Evolutionary conservation across 2,888 invertebrate species (phyloP).

Genomic region (Sinohyriopsis cumingii): DNA sequence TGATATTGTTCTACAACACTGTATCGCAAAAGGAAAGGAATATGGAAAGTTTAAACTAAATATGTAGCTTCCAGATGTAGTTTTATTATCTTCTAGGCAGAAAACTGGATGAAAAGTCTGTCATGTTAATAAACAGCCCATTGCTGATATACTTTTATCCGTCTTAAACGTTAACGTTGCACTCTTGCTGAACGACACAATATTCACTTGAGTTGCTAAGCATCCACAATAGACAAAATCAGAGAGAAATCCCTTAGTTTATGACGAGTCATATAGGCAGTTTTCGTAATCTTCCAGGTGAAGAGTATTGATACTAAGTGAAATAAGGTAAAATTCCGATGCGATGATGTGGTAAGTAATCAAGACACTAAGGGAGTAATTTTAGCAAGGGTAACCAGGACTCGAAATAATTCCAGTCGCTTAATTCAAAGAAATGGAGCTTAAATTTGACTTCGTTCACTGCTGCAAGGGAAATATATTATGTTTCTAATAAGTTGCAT

Average conservation of each 20-base stretch:
- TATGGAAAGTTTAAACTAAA: slow-evolving; percentile 82
- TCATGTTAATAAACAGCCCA: slow-evolving; percentile 39
- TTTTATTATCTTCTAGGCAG: slow-evolving; percentile 1
- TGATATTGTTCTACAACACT: slow-evolving; percentile 81
- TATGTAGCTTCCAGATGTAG: slow-evolving; percentile 73
- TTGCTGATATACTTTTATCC: slow-evolving; percentile 30
- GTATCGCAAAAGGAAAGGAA: slow-evolving; percentile 82
- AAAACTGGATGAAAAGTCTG: slow-evolving; percentile 2
- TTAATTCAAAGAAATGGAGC: slow-evolving; percentile 1
- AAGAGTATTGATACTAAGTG: slow-evolving; percentile 21
- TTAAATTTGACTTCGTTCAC: background rate
- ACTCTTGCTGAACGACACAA: slow-evolving; percentile 17
- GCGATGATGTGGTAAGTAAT: slow-evolving; percentile 18
- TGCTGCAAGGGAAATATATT: background rate
- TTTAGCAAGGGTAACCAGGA: slow-evolving; percentile 2
- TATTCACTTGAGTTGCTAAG: slow-evolving; percentile 2
- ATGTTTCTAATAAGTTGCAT: too few relatives aligned
- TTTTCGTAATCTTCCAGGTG: slow-evolving; percentile 41
- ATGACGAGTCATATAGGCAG: slow-evolving; percentile 45
- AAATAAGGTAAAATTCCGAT: slow-evolving; percentile 15
- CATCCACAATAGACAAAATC: slow-evolving; percentile 26
- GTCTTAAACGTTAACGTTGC: slow-evolving; percentile 29
- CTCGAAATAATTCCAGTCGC: slow-evolving; percentile 5
- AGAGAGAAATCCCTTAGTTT: slow-evolving; percentile 15
- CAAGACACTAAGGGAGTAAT: slow-evolving; percentile 28